A percentile compares a stretch with the other conserved stretches of the same genome.
phyloP scores from a whole-genome alignment of 2,797 vertebrate species.

The Jordanella pulchra region DNA sequence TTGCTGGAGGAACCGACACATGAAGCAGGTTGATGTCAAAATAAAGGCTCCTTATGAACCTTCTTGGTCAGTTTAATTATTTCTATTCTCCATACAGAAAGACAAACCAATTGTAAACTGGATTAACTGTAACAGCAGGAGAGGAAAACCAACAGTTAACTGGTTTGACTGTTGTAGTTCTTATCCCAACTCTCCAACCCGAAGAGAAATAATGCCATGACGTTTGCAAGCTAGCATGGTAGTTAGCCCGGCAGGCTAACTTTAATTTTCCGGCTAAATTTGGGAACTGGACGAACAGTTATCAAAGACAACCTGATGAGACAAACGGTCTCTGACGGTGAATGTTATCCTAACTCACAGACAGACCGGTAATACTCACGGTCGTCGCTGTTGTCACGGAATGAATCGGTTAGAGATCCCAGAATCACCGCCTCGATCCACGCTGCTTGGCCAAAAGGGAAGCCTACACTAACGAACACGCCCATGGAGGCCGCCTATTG shows the following conservation, averaged over 20 bases:
- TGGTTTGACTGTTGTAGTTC: not conserved
- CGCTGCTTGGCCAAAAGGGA: conserved; percentile 57
- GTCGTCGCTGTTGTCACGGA: conserved; percentile 41
- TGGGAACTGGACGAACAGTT: accelerated
- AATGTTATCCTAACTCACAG: not conserved
- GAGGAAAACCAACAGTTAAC: not conserved
- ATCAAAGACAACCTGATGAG: not conserved
- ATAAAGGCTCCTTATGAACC: not conserved
- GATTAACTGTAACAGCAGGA: not conserved
- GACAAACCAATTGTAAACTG: not conserved
- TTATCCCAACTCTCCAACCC: not conserved
- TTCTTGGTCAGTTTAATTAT: not conserved
- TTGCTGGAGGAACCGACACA: not conserved
- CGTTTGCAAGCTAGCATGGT: conserved; percentile 43
- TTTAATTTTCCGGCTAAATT: not conserved
- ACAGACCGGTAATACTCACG: conserved; percentile 62
- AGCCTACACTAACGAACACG: not conserved
- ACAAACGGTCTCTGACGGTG: not conserved
- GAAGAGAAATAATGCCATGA: conserved; percentile 31
- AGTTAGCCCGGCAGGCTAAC: conserved; percentile 39
- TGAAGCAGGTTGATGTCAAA: not conserved
- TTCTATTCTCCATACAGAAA: not conserved
- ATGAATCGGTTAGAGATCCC: conserved; percentile 35
- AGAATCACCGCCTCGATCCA: conserved; percentile 52
- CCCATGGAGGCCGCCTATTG: conserved; percentile 59